Evolutionary conservation across 2,113 vertebrate species (phyloP).

Genomic region (Daboia siamensis): DNA sequence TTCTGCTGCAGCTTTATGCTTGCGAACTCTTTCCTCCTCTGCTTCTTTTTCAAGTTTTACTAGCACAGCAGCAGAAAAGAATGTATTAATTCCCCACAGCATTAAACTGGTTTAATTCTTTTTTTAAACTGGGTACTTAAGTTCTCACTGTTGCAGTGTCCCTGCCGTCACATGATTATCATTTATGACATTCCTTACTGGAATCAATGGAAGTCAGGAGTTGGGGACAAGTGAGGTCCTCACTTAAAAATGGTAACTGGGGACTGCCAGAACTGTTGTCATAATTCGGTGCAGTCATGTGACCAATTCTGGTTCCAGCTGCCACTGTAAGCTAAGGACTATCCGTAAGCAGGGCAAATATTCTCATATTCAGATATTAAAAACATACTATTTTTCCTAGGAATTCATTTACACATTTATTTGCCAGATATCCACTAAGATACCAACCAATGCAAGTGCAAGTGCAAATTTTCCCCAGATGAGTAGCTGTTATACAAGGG

Average conservation of each 20-base stretch:
- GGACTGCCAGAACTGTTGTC: neutral
- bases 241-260: neutral
- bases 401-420: neutral
- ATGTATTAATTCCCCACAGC: neutral
- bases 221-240: neutral
- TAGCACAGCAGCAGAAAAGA: constrained; percentile 48
- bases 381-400: neutral
- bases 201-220: neutral
- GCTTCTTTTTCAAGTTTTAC: constrained; percentile 91
- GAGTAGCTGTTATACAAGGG: neutral
- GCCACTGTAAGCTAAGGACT: neutral
- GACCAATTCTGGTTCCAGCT: neutral
- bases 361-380: neutral
- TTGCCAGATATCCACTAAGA: neutral
- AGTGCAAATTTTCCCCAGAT: neutral
- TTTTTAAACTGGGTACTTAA: neutral
- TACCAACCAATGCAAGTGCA: neutral
- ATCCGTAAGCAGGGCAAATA: neutral
- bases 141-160: neutral
- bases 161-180: neutral
- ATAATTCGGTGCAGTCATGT: neutral
- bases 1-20: constrained; percentile 84
- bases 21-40: constrained; percentile 88
- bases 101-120: neutral
- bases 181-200: neutral